Base-by-base conservation (phyloP, 1,140 invertebrate genomes). In the Oryzaephilus surinamensis region DNA sequence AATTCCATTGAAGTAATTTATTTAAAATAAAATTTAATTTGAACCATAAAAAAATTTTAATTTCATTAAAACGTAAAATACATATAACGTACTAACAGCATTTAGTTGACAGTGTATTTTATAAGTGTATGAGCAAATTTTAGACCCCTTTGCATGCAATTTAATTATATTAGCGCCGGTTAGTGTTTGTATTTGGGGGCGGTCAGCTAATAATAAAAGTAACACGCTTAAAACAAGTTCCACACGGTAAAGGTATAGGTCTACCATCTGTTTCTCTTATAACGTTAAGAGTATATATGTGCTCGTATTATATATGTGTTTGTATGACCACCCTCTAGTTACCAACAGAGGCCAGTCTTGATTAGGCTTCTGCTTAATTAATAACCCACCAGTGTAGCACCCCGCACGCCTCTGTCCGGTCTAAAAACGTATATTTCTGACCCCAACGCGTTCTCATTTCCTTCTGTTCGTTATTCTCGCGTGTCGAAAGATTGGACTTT, bases 311-410 rank as follows among this genome's bases (percentile, higher is more conserved):
- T 32, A 19, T 32, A 17, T 32, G 18, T 32, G 8, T 32, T 16
- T 16, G 6, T 32, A 16, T 32, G n/a, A 19, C 4, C n/a, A 32
- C 16, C n/a, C 28, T 11, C 23, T 32, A 38, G 46, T 38, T 44
- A 23, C 42, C 37, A 32, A 37, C 39, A 40, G 36, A 24, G 8
- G 41, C 46, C 32, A 38, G 38, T 41, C 46, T 48, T 48, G 46
- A 48, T 48, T 48, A 48, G 42, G 46, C 46, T 48, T 48, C 46
- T 48, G 46, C 40, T 48, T 48, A 48, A 48, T 48, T 48, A 48
- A 48, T 45, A 48, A 45, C 43, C 46, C 45, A 18, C 46, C 38
- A n/a, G n/a, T n/a, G n/a, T n/a, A n/a, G n/a, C n/a, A n/a, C n/a
- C n/a, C n/a, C n/a, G n/a, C n/a, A n/a, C n/a, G n/a, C n/a, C n/a